Conservation (phyloP, 1,140 invertebrate species). For the Tenebrio molitor region DNA sequence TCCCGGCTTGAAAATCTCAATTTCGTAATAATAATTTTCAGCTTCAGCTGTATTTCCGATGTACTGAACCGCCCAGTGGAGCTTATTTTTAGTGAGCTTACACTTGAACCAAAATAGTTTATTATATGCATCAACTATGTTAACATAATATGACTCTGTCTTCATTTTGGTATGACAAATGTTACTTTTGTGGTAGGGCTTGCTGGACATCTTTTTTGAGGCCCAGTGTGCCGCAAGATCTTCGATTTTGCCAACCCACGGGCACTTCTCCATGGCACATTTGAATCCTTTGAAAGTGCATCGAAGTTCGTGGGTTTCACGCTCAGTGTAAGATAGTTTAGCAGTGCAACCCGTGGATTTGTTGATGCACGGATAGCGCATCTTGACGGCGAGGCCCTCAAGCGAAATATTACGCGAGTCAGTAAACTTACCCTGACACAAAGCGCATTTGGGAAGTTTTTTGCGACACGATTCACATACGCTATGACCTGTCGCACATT, state of each 20-base stretch:
- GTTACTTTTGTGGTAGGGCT: slow-evolving; percentile 47
- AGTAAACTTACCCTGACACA: slow-evolving; percentile 49
- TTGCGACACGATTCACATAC: slow-evolving; percentile 50
- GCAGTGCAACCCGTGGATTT: slow-evolving; percentile 39
- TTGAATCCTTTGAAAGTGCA: slow-evolving; percentile 45
- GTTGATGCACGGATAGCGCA: slow-evolving; percentile 52
- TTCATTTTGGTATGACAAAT: slow-evolving; percentile 53
- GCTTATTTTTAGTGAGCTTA: slow-evolving; percentile 40
- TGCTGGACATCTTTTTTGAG: slow-evolving; percentile 46
- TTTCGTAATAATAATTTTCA: slow-evolving; percentile 45
- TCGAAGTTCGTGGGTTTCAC: slow-evolving; percentile 42
- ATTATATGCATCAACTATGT: slow-evolving; percentile 47
- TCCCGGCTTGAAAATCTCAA: slow-evolving; percentile 50
- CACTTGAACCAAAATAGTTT: slow-evolving; percentile 53
- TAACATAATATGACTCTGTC: slow-evolving; percentile 41
- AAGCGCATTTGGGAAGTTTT: slow-evolving; percentile 47
- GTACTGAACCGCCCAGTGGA: slow-evolving; percentile 48
- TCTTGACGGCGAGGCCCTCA: slow-evolving; percentile 49
- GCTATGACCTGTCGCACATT: slow-evolving; percentile 54
- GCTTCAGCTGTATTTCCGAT: slow-evolving; percentile 34
- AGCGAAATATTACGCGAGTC: slow-evolving; percentile 47
- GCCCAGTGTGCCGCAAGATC: slow-evolving; percentile 49
- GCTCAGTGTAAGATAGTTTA: slow-evolving; percentile 28
- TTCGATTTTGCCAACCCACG: slow-evolving; percentile 44
- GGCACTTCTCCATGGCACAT: slow-evolving; percentile 48